These are phyloP conservation scores for Nannobrachium achirus DNA, from an alignment of 2,113 vertebrate species.

Conservation along the genomic window DNA sequence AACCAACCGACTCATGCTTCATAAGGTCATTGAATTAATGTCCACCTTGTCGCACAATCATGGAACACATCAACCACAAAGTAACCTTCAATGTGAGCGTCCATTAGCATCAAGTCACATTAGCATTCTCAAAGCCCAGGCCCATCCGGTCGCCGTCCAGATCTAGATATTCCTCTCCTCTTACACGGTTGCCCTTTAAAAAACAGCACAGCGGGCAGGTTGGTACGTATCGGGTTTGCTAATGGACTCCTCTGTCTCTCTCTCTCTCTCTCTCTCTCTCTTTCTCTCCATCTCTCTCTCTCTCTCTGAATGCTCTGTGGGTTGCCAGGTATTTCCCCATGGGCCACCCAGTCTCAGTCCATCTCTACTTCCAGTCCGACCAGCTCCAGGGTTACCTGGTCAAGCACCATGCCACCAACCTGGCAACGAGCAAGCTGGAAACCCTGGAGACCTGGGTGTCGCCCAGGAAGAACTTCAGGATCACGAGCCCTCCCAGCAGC, in stretches of 20 bases:
- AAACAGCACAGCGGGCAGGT: constrained; percentile 27
- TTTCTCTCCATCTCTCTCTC: background rate
- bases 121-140: constrained; percentile 36
- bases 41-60: constrained; percentile 47
- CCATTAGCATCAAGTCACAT: constrained; percentile 35
- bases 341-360: constrained; percentile 93
- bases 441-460: constrained; percentile 97
- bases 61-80: constrained; percentile 39
- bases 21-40: constrained; percentile 66
- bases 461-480: constrained; percentile 92
- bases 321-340: constrained; percentile 91
- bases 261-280: too few species aligned
- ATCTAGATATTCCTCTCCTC: constrained; percentile 50
- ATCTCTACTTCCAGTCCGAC: constrained; percentile 96
- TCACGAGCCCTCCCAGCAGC: constrained; percentile 84
- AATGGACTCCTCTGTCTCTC: constrained; percentile 26
- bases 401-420: constrained; percentile 92
- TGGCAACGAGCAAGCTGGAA: constrained; percentile 95
- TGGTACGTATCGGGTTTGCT: constrained; percentile 39
- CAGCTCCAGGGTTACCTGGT: constrained; percentile 97
- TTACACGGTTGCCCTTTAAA: constrained; percentile 41
- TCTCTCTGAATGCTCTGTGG: constrained; percentile 11
- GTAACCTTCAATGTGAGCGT: constrained; percentile 46
- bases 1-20: constrained; percentile 1
- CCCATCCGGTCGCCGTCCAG: constrained; percentile 24